These are phyloP conservation scores for Drosophila pullipes DNA, from an alignment of 2,888 invertebrate species.

Conservation along the genomic window DNA sequence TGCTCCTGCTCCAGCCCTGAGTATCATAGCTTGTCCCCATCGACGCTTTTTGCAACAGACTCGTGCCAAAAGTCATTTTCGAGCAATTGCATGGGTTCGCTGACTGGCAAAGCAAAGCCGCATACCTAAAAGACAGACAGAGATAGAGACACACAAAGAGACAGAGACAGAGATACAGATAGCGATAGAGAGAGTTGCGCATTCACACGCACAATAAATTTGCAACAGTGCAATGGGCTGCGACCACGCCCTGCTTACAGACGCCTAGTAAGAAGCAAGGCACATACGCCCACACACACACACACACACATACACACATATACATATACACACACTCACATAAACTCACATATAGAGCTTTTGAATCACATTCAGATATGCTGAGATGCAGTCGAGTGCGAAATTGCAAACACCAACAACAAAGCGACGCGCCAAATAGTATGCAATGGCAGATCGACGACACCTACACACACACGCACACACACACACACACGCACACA, in stretches of 20 bases:
- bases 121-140: slow-evolving; percentile 14
- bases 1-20: slow-evolving; percentile 12
- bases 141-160: background rate
- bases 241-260: slow-evolving; percentile 56
- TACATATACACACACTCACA: background rate
- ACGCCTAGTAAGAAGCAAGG: slow-evolving; percentile 52
- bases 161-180: background rate
- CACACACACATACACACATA: slow-evolving; percentile 3
- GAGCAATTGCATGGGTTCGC: slow-evolving; percentile 76
- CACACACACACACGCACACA: background rate
- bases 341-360: slow-evolving; percentile 9
- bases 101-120: slow-evolving; percentile 58
- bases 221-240: slow-evolving; percentile 66
- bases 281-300: slow-evolving; percentile 25
- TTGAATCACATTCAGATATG: slow-evolving; percentile 56
- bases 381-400: slow-evolving; percentile 73
- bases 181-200: slow-evolving; percentile 15
- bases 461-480: slow-evolving; percentile 5
- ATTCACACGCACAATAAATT: slow-evolving; percentile 74
- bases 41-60: slow-evolving; percentile 53
- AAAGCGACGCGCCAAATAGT: slow-evolving; percentile 56
- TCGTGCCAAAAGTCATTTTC: slow-evolving; percentile 79
- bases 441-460: slow-evolving; percentile 38
- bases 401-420: slow-evolving; percentile 71
- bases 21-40: slow-evolving; percentile 43